Evolutionary conservation across 2,888 invertebrate genomes (phyloP).

Genomic region (Amblyjoppa fuscipennis): DNA sequence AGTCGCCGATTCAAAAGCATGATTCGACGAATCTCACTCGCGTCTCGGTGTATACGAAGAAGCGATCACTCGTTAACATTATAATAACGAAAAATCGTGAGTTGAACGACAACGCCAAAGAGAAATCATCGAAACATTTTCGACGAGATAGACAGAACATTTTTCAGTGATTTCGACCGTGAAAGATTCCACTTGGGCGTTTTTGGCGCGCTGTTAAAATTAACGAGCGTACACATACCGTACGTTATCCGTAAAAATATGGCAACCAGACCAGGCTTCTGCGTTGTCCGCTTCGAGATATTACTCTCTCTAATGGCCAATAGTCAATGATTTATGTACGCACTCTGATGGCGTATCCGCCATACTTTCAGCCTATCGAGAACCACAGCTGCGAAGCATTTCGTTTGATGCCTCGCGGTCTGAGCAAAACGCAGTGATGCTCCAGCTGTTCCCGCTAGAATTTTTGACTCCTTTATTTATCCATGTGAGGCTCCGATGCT

Average conservation of each 20-base stretch:
- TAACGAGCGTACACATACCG: conserved; percentile 3
- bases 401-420: conserved; percentile 20
- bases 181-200: background rate
- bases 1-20: conserved; percentile 3
- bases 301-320: conserved; percentile 32
- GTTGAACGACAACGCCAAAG: too few species aligned
- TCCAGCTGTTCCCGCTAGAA: background rate
- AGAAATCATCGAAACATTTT: too few species aligned
- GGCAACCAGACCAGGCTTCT: background rate
- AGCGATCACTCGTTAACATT: background rate
- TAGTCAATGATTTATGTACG: conserved; percentile 32
- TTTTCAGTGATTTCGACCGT: conserved; percentile 13
- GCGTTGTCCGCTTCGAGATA: conserved; percentile 8
- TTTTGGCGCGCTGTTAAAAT: conserved; percentile 32
- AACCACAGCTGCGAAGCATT: conserved; percentile 34
- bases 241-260: conserved; percentile 17
- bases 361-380: conserved; percentile 28
- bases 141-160: background rate
- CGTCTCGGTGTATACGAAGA: background rate
- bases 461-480: background rate
- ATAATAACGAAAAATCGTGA: background rate
- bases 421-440: conserved; percentile 8
- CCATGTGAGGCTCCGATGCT: too few species aligned
- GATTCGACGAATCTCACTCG: background rate
- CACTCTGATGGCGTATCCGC: conserved; percentile 5